Base-by-base conservation (phyloP, 2,113 vertebrate genomes). In the Heterocephalus glaber region DNA sequence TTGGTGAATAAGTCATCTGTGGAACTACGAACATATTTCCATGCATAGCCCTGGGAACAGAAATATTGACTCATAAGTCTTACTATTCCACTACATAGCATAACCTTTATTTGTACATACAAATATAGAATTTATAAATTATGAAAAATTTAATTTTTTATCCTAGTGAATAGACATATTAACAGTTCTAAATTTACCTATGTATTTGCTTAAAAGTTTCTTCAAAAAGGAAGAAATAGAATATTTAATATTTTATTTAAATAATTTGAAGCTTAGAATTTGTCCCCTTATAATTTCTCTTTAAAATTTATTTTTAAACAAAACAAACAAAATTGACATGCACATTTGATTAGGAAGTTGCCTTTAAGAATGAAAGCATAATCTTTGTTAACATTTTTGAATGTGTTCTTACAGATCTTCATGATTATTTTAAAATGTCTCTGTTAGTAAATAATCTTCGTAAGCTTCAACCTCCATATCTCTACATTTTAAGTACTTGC, bases 1-100 rank as follows among this genome's bases (percentile, higher is more conserved):
- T 82, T 68, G 24, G 38, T 77, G n/a, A 16, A 12, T 26, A 28
- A 83, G 41, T 70, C 54, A 83, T 14, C 2, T 47, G 44, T 7
- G 17, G 7, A 76, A 28, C 5, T 26, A 82, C n/a, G 33, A 44
- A 38, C 52, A 54, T n/a, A 10, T 11, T 24, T 20, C 3, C 12
- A 88, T 58, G 5, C 56, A 63, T 49, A 41, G 13, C 7, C 17
- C 11, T 30, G 47, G 24, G 35, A 4, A 83, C 4, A 35, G 13
- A 63, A 28, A 26, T 54, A 26, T 35, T 44, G 49, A 68, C n/a
- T 22, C 6, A 38, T 20, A 35, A 66, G 44, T 5, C 0, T 13
- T 0, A 0, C 54, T 47, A 14, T 70, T 17, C 17, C 7, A 24
- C 3, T 60, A 61, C 38, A 1, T 11, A 11, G 3, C 1, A 52